A percentile compares a stretch with the other conserved stretches of the same genome.
These are phyloP conservation scores for Coenobita brevimanus DNA, from an alignment of 1,140 invertebrate species.

Conservation along the genomic window DNA sequence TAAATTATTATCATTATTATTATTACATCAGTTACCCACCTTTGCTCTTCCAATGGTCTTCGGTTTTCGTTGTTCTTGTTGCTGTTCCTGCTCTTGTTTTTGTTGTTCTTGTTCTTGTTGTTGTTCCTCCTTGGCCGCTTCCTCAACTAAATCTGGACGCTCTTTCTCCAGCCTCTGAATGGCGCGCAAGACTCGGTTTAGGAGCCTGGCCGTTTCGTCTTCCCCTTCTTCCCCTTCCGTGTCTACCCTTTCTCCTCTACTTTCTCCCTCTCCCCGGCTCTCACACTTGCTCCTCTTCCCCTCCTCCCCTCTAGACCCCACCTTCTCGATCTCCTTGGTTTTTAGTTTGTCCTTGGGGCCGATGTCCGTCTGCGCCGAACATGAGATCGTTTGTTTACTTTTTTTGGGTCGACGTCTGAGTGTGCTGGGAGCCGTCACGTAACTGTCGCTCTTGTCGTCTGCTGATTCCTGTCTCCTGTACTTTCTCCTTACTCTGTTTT, in stretches of 20 bases:
- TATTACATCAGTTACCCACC: too few species aligned
- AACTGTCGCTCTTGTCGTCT: neutral
- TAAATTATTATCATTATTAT: too few species aligned
- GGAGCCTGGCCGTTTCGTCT: slow-evolving; percentile 34
- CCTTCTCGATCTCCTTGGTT: too few species aligned
- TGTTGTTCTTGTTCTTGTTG: neutral
- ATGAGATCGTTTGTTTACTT: too few species aligned
- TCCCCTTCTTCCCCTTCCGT: slow-evolving; percentile 6
- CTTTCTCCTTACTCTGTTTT: neutral
- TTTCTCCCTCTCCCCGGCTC: neutral
- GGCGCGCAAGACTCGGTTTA: slow-evolving; percentile 41
- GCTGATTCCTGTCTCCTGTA: neutral
- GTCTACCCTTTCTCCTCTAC: neutral
- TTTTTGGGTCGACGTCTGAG: neutral
- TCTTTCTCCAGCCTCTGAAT: slow-evolving; percentile 45
- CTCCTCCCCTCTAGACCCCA: too few species aligned
- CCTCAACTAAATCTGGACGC: slow-evolving; percentile 32
- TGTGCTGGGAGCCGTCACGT: neutral
- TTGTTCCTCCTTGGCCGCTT: slow-evolving; percentile 20
- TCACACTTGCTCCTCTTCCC: neutral
- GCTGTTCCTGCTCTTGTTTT: neutral
- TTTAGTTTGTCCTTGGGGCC: neutral
- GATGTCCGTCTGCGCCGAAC: neutral
- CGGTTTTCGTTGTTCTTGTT: neutral
- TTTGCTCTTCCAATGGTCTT: neutral